phyloP scores from a whole-genome alignment of 2,113 vertebrate species.

The Gallinago undulata region DNA sequence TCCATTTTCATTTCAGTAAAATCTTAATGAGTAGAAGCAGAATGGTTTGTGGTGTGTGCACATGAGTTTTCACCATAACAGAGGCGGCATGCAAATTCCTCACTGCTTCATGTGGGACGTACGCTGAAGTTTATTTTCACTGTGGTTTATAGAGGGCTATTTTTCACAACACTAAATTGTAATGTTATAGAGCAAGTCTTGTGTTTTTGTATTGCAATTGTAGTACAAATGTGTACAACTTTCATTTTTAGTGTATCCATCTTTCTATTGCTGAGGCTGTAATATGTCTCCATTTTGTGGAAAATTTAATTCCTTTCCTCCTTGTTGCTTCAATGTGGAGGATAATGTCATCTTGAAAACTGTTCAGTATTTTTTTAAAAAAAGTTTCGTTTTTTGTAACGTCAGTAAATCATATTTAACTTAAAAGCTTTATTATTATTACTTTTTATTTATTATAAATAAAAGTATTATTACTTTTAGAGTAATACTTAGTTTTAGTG shows the following conservation, averaged over 20 bases:
- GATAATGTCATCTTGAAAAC: not conserved
- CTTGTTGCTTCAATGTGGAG: not conserved
- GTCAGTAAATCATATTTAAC: not conserved
- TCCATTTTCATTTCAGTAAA: not conserved
- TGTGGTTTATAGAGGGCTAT: not conserved
- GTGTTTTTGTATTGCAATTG: not conserved
- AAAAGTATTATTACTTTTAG: not conserved
- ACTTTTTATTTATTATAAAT: too few species aligned
- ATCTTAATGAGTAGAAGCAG: not conserved
- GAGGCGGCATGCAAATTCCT: not conserved
- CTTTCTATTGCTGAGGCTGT: not conserved
- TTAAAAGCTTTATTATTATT: not conserved
- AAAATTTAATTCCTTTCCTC: not conserved
- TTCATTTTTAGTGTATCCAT: not conserved
- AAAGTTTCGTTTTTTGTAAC: not conserved
- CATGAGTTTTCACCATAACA: rapidly evolving
- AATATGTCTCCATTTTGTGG: not conserved
- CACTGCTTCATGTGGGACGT: not conserved
- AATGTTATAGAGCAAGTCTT: rapidly evolving
- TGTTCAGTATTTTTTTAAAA: not conserved
- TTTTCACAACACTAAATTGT: not conserved
- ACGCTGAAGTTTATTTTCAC: not conserved
- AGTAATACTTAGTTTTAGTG: not conserved
- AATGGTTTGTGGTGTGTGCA: not conserved
- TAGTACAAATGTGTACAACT: not conserved